Evolutionary conservation across 2,888 invertebrate genomes (phyloP).

Genomic region (Idaea biselata): DNA sequence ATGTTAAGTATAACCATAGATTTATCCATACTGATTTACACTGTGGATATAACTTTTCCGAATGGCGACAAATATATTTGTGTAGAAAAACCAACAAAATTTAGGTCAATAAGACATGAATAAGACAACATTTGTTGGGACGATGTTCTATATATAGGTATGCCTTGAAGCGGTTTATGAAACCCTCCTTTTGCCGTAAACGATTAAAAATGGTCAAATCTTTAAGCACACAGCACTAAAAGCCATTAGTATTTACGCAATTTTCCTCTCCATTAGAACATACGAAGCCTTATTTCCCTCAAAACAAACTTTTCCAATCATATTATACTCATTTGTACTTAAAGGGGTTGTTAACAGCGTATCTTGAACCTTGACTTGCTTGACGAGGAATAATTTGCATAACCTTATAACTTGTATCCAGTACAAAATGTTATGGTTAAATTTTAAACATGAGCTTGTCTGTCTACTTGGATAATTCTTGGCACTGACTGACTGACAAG

Average conservation of each 20-base stretch:
- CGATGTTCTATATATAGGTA: too few relatives aligned
- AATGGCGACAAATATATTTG: too few relatives aligned
- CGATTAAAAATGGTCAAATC: too few relatives aligned
- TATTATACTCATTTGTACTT: not conserved
- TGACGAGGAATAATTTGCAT: not conserved
- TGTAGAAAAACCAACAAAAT: too few relatives aligned
- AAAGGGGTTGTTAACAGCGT: not conserved
- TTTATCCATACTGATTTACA: too few relatives aligned
- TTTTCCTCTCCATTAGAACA: not conserved
- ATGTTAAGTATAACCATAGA: too few relatives aligned
- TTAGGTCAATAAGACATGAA: too few relatives aligned
- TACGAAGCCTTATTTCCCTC: not conserved
- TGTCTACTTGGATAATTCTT: not conserved
- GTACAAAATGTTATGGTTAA: not conserved
- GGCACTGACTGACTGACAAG: not conserved
- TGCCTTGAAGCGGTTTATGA: too few relatives aligned
- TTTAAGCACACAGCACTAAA: too few relatives aligned
- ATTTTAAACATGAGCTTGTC: not conserved
- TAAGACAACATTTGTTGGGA: too few relatives aligned
- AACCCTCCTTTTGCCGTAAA: too few relatives aligned
- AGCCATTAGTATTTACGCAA: not conserved
- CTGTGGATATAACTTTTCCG: too few relatives aligned
- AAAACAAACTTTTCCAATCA: not conserved
- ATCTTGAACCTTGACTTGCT: not conserved
- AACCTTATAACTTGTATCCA: not conserved